Evolutionary conservation across 2,113 vertebrate genomes (phyloP).

Genomic region (Vidua chalybeata): DNA sequence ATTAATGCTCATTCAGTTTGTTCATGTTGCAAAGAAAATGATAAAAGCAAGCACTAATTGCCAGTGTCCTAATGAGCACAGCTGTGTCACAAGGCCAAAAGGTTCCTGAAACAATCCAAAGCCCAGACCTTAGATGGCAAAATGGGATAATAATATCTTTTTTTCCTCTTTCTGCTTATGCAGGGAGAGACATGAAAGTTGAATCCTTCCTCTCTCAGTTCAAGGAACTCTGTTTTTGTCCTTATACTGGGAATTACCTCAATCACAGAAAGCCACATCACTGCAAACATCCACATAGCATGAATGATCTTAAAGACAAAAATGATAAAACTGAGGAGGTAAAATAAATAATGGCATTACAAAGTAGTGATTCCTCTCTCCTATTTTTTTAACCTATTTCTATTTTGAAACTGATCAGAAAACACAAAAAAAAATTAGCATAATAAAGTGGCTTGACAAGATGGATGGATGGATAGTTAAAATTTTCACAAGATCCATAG

Average conservation of each 20-base stretch:
- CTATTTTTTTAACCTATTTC: background rate
- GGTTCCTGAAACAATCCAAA: background rate
- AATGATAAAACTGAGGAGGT: background rate
- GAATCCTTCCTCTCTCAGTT: background rate
- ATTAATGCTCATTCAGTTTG: background rate
- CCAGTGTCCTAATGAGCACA: background rate
- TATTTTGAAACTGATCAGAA: background rate
- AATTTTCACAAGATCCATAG: background rate
- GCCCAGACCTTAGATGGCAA: background rate
- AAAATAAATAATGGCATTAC: background rate
- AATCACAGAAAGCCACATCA: background rate
- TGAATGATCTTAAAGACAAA: background rate
- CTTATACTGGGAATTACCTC: background rate
- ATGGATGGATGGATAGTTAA: background rate
- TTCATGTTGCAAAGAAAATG: background rate
- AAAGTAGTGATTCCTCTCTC: background rate
- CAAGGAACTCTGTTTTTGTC: background rate
- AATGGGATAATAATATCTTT: background rate
- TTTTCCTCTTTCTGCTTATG: background rate
- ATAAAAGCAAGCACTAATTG: background rate
- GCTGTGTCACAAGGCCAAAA: background rate
- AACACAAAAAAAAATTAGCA: background rate
- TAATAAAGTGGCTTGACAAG: background rate
- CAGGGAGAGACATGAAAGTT: background rate
- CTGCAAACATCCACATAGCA: background rate